These are phyloP conservation scores for Bradypodion ventrale DNA, from an alignment of 2,797 vertebrate species.

Conservation along the genomic window DNA sequence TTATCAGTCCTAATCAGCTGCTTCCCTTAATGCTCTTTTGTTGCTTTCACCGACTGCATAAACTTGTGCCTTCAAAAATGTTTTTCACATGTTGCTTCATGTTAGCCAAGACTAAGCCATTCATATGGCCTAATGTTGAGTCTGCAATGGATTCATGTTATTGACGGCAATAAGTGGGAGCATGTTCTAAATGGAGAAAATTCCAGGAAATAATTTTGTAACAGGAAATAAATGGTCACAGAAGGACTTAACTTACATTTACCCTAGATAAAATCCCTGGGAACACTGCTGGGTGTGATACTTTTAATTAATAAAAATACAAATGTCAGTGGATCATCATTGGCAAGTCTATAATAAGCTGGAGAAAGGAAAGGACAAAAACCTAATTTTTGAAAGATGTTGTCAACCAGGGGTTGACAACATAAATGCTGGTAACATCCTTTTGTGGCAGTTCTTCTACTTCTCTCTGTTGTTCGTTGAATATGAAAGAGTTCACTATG, in stretches of 20 bases:
- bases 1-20: background rate
- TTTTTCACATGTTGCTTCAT: constrained; percentile 58
- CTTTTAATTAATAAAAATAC: constrained; percentile 71
- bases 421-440: constrained; percentile 49
- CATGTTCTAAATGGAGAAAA: constrained; percentile 50
- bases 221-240: constrained; percentile 45
- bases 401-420: constrained; percentile 48
- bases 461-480: constrained; percentile 51
- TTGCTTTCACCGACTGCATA: constrained; percentile 33
- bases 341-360: constrained; percentile 63
- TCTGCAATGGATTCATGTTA: constrained; percentile 39
- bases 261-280: constrained; percentile 44
- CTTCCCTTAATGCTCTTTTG: constrained; percentile 18
- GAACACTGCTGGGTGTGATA: constrained; percentile 45
- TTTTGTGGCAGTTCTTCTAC: constrained; percentile 39
- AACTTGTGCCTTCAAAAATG: constrained; percentile 40
- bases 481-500: constrained; percentile 61
- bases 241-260: constrained; percentile 55
- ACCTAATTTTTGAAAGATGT: constrained; percentile 46
- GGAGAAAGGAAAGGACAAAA: constrained; percentile 32
- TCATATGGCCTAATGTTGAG: constrained; percentile 46
- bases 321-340: constrained; percentile 62
- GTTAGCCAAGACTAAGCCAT: constrained; percentile 37
- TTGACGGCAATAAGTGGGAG: constrained; percentile 16
- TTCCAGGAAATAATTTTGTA: constrained; percentile 59